These are phyloP conservation scores for Chaenogobius annularis DNA, from an alignment of 2,113 vertebrate genomes.

Conservation along the genomic window DNA sequence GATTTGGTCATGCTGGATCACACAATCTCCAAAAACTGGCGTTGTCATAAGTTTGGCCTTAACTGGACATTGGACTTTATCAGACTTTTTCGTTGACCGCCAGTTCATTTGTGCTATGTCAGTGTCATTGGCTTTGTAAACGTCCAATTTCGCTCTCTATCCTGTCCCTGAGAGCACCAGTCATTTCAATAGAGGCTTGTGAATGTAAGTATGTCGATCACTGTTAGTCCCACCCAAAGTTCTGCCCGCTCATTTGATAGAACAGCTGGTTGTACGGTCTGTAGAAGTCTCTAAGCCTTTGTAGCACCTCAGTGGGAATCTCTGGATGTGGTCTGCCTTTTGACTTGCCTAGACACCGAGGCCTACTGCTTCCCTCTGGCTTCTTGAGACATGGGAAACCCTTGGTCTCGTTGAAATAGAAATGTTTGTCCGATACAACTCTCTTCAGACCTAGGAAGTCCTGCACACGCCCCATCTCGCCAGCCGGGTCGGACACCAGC, in stretches of 20 bases:
- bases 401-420: constrained; percentile 96
- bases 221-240: constrained; percentile 92
- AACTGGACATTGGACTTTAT: not conserved
- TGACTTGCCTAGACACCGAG: constrained; percentile 90
- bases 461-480: constrained; percentile 89
- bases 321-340: constrained; percentile 90
- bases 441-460: constrained; percentile 91
- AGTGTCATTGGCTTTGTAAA: constrained; percentile 28
- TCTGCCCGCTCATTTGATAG: constrained; percentile 92
- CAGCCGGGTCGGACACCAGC: constrained; percentile 87
- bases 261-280: constrained; percentile 91
- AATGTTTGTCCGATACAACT: constrained; percentile 89
- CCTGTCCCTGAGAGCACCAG: constrained; percentile 55
- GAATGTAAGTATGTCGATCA: not conserved
- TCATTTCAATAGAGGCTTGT: constrained; percentile 1
- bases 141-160: constrained; percentile 16
- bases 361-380: constrained; percentile 83
- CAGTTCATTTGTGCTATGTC: constrained; percentile 40
- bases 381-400: constrained; percentile 96
- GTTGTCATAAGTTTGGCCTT: no score
- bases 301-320: constrained; percentile 81
- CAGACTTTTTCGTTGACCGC: not conserved
- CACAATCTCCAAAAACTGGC: not conserved
- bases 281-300: constrained; percentile 88
- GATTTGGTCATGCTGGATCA: not conserved